Conservation (phyloP, 2,113 vertebrate genomes). For the Podocnemis expansa region DNA sequence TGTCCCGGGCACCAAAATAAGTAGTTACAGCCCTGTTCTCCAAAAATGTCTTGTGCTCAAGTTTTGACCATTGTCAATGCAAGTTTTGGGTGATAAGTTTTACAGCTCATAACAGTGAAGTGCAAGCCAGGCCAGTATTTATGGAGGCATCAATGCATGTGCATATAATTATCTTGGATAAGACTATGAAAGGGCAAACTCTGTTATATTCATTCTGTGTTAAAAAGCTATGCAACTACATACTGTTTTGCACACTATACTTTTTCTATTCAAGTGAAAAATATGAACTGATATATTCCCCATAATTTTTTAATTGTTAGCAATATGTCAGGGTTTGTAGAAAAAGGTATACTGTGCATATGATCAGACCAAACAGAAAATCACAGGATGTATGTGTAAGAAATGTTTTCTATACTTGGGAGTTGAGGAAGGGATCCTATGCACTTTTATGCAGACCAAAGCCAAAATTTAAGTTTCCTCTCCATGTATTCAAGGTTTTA, state of each 20-base stretch:
- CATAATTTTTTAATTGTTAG: background rate
- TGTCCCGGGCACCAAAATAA: no score
- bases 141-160: background rate
- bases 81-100: background rate
- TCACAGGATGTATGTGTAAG: rapidly evolving
- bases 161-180: background rate
- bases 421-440: background rate
- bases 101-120: background rate
- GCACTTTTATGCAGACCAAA: background rate
- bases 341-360: background rate
- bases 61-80: background rate
- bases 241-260: background rate
- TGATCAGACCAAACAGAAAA: background rate
- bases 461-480: background rate
- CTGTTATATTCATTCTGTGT: background rate
- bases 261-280: background rate
- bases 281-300: background rate
- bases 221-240: background rate
- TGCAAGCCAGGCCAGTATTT: background rate
- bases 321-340: background rate
- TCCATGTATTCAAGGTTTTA: background rate
- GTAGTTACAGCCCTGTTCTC: no score
- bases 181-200: background rate
- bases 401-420: background rate
- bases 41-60: rapidly evolving